Evolutionary conservation across 2,888 invertebrate species (phyloP), one percentile per base, ranked within the genome.

Genomic region (Acanthacorydalis orientalis): DNA sequence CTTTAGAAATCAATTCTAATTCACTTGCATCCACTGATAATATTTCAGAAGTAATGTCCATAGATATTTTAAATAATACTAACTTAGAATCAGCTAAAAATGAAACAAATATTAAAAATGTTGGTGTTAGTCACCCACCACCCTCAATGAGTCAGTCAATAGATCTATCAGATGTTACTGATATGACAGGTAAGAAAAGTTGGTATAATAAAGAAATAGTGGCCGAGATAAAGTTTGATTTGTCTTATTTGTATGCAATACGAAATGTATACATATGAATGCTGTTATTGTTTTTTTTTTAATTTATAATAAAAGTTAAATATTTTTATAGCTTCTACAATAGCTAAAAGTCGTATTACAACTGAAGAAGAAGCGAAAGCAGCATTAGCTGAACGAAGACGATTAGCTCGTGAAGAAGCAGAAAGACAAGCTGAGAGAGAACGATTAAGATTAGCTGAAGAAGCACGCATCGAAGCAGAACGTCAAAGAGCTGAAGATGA

Each of bases 321-420:
- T n/a, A n/a, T n/a, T 23, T 23, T 68, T 64, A 60, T 70, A 54
- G 75, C 80, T 43, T 80, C 80, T 34, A 77, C 80, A 73, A 77
- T 75, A 50, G 74, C 74, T 10, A 80, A 76, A 61, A 69, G 70
- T 32, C 71, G 80, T 54, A 88, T 90, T 54, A 87, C 83, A 9
- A 90, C 90, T 2, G 91, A 90, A 67, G 91, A 89, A 64, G 81
- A 92, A 63, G 93, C 93, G 8, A 93, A 92, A 67, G 91, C 91
- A 14, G 92, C 91, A 48, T 69, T 95, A 48, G 92, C 93, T 1
- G 93, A 93, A 69, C 74, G 89, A 51, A 71, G 93, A 53, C 74
- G 90, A 49, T 70, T 88, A 50, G 92, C 91, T 10, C 68, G 93
- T 14, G 93, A 92, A 68, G 91, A 92, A 64, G 85, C 91, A 10